A percentile compares a stretch with the other conserved stretches of the same genome.
These are phyloP conservation scores for Spinus pinus DNA, from an alignment of 2,797 vertebrate species.

Conservation along the genomic window DNA sequence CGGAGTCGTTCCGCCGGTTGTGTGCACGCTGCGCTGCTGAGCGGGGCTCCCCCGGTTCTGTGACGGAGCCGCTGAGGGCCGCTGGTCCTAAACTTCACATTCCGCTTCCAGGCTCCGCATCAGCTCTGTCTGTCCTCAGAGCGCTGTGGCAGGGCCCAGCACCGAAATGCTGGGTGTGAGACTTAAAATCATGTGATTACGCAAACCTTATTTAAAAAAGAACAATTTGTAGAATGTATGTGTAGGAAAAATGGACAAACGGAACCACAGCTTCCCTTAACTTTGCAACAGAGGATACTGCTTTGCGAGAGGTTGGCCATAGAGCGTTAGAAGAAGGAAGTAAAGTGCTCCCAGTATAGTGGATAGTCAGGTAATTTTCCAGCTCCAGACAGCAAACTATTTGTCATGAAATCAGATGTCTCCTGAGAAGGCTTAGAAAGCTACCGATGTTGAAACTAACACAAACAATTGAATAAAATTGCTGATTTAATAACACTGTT, in stretches of 20 bases:
- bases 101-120: neutral
- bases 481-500: neutral
- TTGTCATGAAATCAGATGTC: constrained; percentile 69
- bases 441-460: neutral
- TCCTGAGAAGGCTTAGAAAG: constrained; percentile 49
- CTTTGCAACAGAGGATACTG: neutral
- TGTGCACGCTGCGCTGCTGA: neutral
- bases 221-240: fast-evolving
- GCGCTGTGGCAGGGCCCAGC: fast-evolving
- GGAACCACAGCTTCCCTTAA: neutral
- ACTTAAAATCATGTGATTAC: fast-evolving
- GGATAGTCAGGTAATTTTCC: constrained; percentile 17
- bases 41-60: neutral
- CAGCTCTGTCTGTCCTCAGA: fast-evolving
- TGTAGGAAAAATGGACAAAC: neutral
- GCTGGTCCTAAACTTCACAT: fast-evolving
- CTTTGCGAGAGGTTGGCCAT: neutral
- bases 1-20: neutral
- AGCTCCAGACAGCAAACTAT: constrained; percentile 16
- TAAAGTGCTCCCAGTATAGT: neutral
- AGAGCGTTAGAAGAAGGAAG: constrained; percentile 1
- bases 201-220: neutral
- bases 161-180: fast-evolving
- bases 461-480: neutral
- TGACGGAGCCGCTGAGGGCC: neutral